Conservation (phyloP, 1,140 invertebrate species). For the Hermetia illucens region DNA sequence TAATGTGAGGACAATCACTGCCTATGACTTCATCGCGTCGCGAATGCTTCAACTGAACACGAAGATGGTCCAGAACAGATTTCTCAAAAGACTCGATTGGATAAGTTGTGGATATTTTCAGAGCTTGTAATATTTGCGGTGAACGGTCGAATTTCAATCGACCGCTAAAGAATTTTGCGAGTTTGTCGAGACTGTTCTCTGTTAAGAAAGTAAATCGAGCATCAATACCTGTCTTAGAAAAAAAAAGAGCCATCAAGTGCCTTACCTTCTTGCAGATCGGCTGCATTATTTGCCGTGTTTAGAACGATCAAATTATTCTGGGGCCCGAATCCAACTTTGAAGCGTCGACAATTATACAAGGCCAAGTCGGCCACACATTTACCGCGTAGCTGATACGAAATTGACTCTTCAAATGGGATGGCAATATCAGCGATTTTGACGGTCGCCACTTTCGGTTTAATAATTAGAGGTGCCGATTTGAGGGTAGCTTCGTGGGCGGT, state of each 20-base stretch:
- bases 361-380: constrained; percentile 48
- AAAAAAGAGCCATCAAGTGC: constrained; percentile 4
- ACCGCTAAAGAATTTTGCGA: neutral
- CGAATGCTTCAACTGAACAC: constrained; percentile 33
- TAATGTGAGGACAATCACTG: constrained; percentile 32
- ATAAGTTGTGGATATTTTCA: constrained; percentile 18
- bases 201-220: constrained; percentile 1
- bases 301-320: constrained; percentile 42
- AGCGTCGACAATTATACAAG: constrained; percentile 48
- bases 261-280: constrained; percentile 10
- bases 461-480: constrained; percentile 14
- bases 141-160: constrained; percentile 1
- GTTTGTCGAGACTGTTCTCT: neutral
- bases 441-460: constrained; percentile 24
- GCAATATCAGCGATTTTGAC: constrained; percentile 31
- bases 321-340: constrained; percentile 60
- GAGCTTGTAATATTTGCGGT: constrained; percentile 13
- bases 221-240: constrained; percentile 1
- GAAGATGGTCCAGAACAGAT: constrained; percentile 33
- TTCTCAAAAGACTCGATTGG: constrained; percentile 15
- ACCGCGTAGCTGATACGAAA: constrained; percentile 32
- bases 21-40: constrained; percentile 27
- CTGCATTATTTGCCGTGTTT: constrained; percentile 28
- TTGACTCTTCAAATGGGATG: constrained; percentile 32
- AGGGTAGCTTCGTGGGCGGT: constrained; percentile 10